Conservation (phyloP, 2,113 vertebrate genomes). For the Miniopterus natalensis region DNA sequence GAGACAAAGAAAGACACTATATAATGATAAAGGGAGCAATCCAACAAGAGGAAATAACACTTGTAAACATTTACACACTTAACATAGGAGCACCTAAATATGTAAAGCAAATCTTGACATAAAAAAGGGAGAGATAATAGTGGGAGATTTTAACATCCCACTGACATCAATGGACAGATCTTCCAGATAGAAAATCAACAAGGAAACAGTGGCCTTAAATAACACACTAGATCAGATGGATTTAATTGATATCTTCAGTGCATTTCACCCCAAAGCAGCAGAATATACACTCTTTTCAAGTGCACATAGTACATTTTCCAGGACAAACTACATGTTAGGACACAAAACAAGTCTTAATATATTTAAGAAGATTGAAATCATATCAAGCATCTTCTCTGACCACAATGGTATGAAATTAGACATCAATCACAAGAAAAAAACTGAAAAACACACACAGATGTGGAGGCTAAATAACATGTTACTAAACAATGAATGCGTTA, state of each 20-base stretch:
- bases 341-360: too few species aligned
- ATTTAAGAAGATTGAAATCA: too few species aligned
- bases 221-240: not conserved
- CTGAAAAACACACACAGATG: too few species aligned
- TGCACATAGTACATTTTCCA: too few species aligned
- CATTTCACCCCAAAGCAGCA: too few species aligned
- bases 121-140: not conserved
- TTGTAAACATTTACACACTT: not conserved
- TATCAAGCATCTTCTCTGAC: too few species aligned
- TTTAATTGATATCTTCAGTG: not conserved
- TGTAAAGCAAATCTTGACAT: not conserved
- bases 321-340: too few species aligned
- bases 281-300: too few species aligned
- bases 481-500: too few species aligned
- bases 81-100: not conserved
- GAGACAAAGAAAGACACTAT: not conserved
- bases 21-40: not conserved
- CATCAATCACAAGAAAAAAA: too few species aligned
- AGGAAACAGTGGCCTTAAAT: not conserved
- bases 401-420: too few species aligned
- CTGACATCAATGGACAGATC: not conserved
- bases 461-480: too few species aligned
- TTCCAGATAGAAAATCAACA: not conserved
- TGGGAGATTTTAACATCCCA: not conserved
- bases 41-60: not conserved